A percentile compares a stretch with the other conserved stretches of the same genome.
phyloP scores from a whole-genome alignment of 2,797 vertebrate genomes.

The Anguilla obscura region DNA sequence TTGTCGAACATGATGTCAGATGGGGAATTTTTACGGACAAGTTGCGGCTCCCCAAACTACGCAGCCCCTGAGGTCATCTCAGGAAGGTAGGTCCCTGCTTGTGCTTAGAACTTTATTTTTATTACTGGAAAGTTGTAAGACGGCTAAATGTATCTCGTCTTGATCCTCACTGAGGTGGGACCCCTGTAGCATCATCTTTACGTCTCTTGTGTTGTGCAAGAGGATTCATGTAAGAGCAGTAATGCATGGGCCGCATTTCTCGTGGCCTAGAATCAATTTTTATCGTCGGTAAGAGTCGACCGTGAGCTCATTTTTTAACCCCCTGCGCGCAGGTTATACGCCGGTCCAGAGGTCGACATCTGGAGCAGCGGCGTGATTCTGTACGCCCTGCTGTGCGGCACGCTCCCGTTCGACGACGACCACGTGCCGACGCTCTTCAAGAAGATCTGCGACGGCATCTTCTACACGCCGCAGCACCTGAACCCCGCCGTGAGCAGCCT shows the following conservation, averaged over 20 bases:
- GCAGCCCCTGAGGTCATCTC: conserved; percentile 99
- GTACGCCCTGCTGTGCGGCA: conserved; percentile 95
- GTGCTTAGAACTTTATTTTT: background rate
- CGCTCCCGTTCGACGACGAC: conserved; percentile 96
- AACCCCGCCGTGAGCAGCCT: conserved; percentile 90
- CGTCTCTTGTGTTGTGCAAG: background rate
- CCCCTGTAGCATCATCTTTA: background rate
- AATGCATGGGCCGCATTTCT: background rate
- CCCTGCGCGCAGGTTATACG: conserved; percentile 81
- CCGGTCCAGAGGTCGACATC: conserved; percentile 97
- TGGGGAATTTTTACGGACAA: conserved; percentile 97
- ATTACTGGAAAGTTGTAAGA: too few species aligned
- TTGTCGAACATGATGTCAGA: conserved; percentile 99
- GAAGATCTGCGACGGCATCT: conserved; percentile 99
- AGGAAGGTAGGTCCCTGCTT: conserved; percentile 80
- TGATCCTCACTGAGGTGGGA: background rate
- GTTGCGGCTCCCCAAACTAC: conserved; percentile 98
- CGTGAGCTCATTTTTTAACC: background rate
- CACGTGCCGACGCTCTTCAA: conserved; percentile 99
- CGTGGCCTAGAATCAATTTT: background rate
- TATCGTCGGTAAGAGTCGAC: background rate
- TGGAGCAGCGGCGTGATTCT: conserved; percentile 99
- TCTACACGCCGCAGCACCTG: conserved; percentile 96
- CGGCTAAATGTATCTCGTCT: background rate
- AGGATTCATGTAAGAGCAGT: background rate